Conservation (phyloP, 2,797 vertebrate genomes). For the Acanthurus tractus region DNA sequence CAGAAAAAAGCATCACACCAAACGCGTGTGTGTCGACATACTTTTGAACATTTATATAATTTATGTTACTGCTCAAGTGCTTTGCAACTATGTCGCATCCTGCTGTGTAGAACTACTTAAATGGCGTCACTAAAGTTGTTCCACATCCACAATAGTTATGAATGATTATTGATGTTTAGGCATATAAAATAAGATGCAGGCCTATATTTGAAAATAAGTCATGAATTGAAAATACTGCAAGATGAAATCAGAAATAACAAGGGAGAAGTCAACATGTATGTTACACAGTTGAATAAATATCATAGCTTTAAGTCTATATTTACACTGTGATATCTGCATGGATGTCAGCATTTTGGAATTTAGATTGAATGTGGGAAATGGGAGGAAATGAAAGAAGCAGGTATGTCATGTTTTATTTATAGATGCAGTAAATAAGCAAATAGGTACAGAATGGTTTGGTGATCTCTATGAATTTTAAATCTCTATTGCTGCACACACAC, state of each 20-base stretch:
- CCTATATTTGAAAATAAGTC: neutral
- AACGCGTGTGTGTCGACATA: neutral
- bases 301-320: constrained; percentile 29
- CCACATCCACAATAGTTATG: neutral
- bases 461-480: constrained; percentile 82
- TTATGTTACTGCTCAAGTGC: neutral
- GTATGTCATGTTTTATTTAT: constrained; percentile 80
- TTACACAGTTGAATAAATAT: constrained; percentile 37
- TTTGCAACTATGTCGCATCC: neutral
- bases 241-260: constrained; percentile 13
- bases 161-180: neutral
- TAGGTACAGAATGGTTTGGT: constrained; percentile 63
- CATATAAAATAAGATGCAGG: neutral
- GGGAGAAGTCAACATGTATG: neutral
- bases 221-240: constrained; percentile 13
- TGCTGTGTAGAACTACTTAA: neutral
- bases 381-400: constrained; percentile 40
- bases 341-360: constrained; percentile 36
- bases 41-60: neutral
- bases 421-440: constrained; percentile 73
- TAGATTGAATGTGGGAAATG: constrained; percentile 55
- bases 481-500: constrained; percentile 6
- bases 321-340: constrained; percentile 17
- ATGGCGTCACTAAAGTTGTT: neutral
- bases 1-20: neutral